Evolutionary conservation across 2,797 vertebrate genomes (phyloP), one percentile per base, ranked within the genome.

Genomic region (Danionella dracula): DNA sequence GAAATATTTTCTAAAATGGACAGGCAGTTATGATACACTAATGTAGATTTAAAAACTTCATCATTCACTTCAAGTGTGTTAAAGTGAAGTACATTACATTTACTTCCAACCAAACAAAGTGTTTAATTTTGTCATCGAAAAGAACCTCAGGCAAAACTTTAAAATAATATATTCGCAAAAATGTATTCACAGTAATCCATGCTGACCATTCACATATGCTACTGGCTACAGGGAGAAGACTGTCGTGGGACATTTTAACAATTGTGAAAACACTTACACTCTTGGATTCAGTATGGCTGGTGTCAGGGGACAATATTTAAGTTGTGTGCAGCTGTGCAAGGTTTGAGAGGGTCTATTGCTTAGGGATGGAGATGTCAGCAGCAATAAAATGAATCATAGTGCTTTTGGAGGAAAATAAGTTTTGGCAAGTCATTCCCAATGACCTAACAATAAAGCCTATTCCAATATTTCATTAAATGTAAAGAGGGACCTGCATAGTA

Each of bases 301-400:
- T 57, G 60, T 44, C 35, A 0, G 34, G 68, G 60, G 68, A 64
- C 4, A 1, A 11, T 29, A 23, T 48, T 46, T 53, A 20, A 55
- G 42, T 56, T 21, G 32, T 55, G 15, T 4, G 45, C 68, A 70
- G 53, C 68, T 70, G 68, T 56, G 31, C 19, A 5, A 6, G 42
- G 51, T 70, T 64, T 58, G 17, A 15, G 27, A 15, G 45, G 60
- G 61, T 57, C 59, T 64, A 27, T 13, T 57, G 57, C 19, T 21
- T 34, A 35, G 68, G 53, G 60, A 70, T 44, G 15, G 40, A 64
- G 38, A 64, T 70, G 68, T 70, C 68, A 65, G 48, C 37, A 35
- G 68, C 44, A 65, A 64, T 70, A 58, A 70, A 70, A 50, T 35
- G 37, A 70, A 64, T 50, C 44, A 64, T 57, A 38, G 60, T 57